These are phyloP conservation scores for Clupea harengus DNA, from an alignment of 2,113 vertebrate genomes.

Conservation along the genomic window DNA sequence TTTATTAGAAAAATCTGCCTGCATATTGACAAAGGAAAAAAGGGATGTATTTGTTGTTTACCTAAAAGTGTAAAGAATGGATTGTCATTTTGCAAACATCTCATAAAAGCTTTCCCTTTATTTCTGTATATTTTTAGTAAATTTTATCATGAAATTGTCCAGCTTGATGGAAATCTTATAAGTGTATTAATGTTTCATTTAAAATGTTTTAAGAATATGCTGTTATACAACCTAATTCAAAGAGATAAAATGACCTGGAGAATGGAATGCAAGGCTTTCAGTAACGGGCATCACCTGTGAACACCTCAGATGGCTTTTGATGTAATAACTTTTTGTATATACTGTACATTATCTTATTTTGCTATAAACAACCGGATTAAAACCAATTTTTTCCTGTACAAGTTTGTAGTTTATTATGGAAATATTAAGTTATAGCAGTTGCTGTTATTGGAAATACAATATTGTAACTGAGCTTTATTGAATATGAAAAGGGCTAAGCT, in stretches of 20 bases:
- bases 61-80: not conserved
- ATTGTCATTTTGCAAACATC: not conserved
- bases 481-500: no score
- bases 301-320: not conserved
- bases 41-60: no score
- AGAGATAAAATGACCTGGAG: no score
- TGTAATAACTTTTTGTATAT: not conserved
- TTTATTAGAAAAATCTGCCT: no score
- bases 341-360: not conserved
- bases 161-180: no score
- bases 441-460: no score
- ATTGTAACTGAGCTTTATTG: no score
- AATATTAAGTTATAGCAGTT: no score
- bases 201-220: not conserved
- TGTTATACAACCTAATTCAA: no score
- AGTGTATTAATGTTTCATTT: not conserved
- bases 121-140: not conserved
- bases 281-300: not conserved
- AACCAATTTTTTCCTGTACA: not conserved
- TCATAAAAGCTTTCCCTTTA: not conserved
- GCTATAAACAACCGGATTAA: not conserved
- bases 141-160: not conserved
- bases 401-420: not conserved
- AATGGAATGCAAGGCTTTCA: no score
- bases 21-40: no score